Evolutionary conservation across 1,140 invertebrate species (phyloP), one percentile per base, ranked within the genome.

Genomic region (Heliothis virescens): DNA sequence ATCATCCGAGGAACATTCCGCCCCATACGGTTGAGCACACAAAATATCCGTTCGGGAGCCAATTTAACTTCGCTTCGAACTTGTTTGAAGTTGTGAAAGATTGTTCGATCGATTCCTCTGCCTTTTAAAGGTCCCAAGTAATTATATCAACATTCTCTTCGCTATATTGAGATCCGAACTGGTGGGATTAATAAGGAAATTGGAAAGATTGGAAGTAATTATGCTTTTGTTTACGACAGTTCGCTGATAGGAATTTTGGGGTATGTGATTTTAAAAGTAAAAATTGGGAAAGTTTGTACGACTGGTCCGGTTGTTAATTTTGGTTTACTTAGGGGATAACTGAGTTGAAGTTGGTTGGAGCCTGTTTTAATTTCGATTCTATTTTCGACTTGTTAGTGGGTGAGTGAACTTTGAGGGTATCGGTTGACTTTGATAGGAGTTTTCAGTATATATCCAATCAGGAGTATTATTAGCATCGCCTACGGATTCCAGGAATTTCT

Each of bases 1-100:
- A 76, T 75, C 67, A 72, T 67, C 63, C 71, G 29, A 47, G 52
- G 59, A 67, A 78, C 75, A 72, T 63, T 77, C 76, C 67, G 21
- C 18, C 59, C 62, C 69, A 53, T 57, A 74, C 75, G 74, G 59
- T 59, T 71, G 50, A 77, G 47, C 79, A 77, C 79, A 77, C 80
- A 84, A 81, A 82, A 84, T 82, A 79, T 84, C 79, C 78, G 77
- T 72, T 59, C 81, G 21, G 69, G 53, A 85, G 71, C 82, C 84
- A 85, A 85, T 85, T 85, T 85, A 85, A 85, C 80, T 83, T 85
- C 41, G 48, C 50, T 77, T 69, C 47, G 59, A 83, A 85, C 65
- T 85, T 85, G 81, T 83, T 83, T 83, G 74, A 83, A 83, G 76
- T 83, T 67, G 12, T 52, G 47, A 81, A 83, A 81, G 79, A 80